Conservation (phyloP, 1,140 invertebrate species). For the Drosophila burlai region DNA sequence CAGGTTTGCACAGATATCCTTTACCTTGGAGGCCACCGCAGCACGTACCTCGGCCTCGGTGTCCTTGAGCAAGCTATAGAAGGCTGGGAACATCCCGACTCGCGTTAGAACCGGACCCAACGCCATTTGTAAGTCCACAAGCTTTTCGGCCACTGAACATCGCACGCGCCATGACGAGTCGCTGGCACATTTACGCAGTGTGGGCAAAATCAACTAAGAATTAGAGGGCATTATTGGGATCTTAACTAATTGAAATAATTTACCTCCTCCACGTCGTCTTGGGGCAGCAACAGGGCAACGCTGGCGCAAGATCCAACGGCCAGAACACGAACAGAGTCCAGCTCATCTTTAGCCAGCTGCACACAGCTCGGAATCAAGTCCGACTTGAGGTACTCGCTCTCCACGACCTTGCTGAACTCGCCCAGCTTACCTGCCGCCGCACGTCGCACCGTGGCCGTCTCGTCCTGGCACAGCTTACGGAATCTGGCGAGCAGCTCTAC, state of each 20-base stretch:
- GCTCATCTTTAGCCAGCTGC: constrained; percentile 92
- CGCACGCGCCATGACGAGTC: constrained; percentile 98
- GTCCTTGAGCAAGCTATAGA: constrained; percentile 97
- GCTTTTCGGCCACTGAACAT: constrained; percentile 99
- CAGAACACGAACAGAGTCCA: constrained; percentile 97
- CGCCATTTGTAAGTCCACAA: constrained; percentile 94
- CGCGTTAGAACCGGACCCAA: constrained; percentile 98
- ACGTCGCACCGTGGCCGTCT: constrained; percentile 98
- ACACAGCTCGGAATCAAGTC: constrained; percentile 99
- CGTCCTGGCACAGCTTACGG: constrained; percentile 98
- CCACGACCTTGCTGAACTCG: constrained; percentile 99
- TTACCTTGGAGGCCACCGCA: constrained; percentile 96
- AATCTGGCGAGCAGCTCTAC: constrained; percentile 95
- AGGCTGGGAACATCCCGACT: constrained; percentile 96
- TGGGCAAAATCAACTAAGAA: constrained; percentile 95
- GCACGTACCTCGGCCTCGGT: constrained; percentile 99
- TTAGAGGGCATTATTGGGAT: background rate
- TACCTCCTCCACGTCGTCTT: constrained; percentile 89
- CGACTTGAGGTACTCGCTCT: constrained; percentile 97
- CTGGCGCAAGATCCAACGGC: constrained; percentile 98
- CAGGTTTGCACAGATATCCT: constrained; percentile 98
- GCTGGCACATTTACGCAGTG: constrained; percentile 94
- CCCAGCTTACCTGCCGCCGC: constrained; percentile 98
- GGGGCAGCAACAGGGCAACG: constrained; percentile 94
- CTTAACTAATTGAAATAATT: background rate